Conservation (phyloP, 2,888 invertebrate species). For the Eugnorisma glareosa region DNA sequence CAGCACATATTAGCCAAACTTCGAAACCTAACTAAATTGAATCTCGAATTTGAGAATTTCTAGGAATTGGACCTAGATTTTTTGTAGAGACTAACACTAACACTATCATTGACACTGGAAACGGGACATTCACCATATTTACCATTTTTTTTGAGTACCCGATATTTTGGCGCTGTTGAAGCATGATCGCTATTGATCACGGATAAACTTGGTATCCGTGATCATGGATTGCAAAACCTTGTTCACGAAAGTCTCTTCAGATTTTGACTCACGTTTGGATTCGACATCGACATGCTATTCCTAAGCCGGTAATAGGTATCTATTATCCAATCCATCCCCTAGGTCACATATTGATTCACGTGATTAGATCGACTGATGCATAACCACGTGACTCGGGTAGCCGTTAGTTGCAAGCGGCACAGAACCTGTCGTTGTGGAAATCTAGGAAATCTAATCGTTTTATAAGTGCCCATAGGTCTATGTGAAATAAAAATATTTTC, state of each 20-base stretch:
- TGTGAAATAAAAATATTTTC: no score
- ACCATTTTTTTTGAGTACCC: no score
- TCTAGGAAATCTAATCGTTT: no score
- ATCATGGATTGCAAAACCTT: not conserved
- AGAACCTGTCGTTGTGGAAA: conserved; percentile 1
- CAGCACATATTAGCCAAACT: conserved; percentile 10
- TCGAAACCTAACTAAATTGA: not conserved
- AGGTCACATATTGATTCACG: conserved; percentile 9
- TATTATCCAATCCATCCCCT: not conserved
- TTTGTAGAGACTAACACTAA: no score
- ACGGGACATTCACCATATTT: no score
- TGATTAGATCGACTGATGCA: not conserved
- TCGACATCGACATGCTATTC: not conserved
- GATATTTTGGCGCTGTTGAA: no score
- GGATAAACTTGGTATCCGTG: no score
- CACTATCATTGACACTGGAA: no score
- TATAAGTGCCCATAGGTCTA: no score
- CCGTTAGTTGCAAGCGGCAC: not conserved
- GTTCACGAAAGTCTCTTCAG: not conserved
- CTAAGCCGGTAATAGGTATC: not conserved
- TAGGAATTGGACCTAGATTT: not conserved
- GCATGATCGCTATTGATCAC: no score
- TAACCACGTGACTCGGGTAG: conserved; percentile 4
- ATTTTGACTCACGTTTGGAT: not conserved
- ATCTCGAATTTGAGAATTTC: not conserved